A percentile compares a stretch with the other conserved stretches of the same genome.
These are phyloP conservation scores for Heteractis magnifica DNA, from an alignment of 92 coral and sea anemone genomes.

Conservation along the genomic window DNA sequence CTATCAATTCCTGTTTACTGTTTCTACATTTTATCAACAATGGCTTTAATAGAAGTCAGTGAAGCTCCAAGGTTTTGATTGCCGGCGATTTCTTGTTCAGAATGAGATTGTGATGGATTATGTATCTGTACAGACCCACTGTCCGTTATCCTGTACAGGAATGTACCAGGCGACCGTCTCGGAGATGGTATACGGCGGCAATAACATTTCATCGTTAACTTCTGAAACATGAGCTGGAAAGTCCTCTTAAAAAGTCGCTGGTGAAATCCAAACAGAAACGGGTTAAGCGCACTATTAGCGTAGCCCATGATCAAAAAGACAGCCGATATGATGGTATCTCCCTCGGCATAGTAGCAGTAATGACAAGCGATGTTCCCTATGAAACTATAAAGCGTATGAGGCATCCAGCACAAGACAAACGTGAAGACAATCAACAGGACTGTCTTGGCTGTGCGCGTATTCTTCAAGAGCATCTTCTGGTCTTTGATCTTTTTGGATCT, in stretches of 20 bases:
- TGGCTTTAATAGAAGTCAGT: neutral
- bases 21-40: neutral
- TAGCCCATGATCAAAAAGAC: slow-evolving; percentile 43
- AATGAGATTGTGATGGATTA: neutral
- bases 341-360: neutral
- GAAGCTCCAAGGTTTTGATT: slow-evolving; percentile 27
- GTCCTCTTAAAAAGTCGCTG: slow-evolving; percentile 35
- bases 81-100: neutral
- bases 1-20: no score
- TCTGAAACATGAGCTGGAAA: slow-evolving; percentile 7
- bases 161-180: neutral
- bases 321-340: neutral
- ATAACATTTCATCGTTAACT: neutral
- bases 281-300: slow-evolving; percentile 40
- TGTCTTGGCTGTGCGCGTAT: slow-evolving; percentile 45
- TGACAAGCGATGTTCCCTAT: neutral
- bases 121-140: slow-evolving; percentile 20
- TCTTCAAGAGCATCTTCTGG: slow-evolving; percentile 16
- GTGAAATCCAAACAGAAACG: slow-evolving; percentile 32
- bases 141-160: slow-evolving; percentile 9
- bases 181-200: neutral
- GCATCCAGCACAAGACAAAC: slow-evolving; percentile 49
- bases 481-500: neutral
- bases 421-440: slow-evolving; percentile 41
- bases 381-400: slow-evolving; percentile 37